Base-by-base conservation (phyloP, 2,113 vertebrate species). In the Uria aalge region DNA sequence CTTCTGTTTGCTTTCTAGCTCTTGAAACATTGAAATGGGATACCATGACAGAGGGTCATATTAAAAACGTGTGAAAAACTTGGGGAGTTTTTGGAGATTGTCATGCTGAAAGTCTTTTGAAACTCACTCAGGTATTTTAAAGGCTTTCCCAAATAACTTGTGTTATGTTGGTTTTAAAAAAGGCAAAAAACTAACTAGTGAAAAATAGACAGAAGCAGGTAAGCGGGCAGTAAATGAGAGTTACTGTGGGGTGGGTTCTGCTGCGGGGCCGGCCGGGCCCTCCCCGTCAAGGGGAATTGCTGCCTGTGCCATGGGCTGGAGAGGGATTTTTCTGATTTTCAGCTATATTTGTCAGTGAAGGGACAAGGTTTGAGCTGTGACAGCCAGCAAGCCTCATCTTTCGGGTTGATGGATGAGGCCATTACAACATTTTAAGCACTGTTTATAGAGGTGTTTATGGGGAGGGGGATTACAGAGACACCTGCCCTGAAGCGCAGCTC, bases 21-120 rank as follows among this genome's bases (percentile, higher is more conserved):
- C 41, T 30, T 47, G 38, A 69, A 36, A 34, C 12, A 0, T 5
- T 34, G 56, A 16, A 45, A 21, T 15, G 1, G 0, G 36, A 23
- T n/a, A 21, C 41, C 6, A 9, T 10, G 45, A 17, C 36, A 38
- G 24, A 47, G 26, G 10, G 32, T 8, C 2, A 0, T 32, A 2
- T 13, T 48, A 43, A 55, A 93, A 48, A 48, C 3, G 5, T 0
- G 18, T 38, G 23, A 24, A 48, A 48, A 32, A n/a, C 29, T 26
- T 6, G 0, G 7, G 47, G 24, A 56, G 30, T 21, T 62, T 41
- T 50, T 24, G 0, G 1, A 43, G 55, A 18, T 8, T 2, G 40
- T 40, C 2, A 26, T 26, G 50, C 63, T 36, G 21, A 41, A 72
- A 56, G 41, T 50, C 23, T 24, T 8, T 7, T 36, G 14, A n/a